Evolutionary conservation across 2,888 invertebrate species (phyloP), one percentile per base, ranked within the genome.

Genomic region (Pollenia amentaria): DNA sequence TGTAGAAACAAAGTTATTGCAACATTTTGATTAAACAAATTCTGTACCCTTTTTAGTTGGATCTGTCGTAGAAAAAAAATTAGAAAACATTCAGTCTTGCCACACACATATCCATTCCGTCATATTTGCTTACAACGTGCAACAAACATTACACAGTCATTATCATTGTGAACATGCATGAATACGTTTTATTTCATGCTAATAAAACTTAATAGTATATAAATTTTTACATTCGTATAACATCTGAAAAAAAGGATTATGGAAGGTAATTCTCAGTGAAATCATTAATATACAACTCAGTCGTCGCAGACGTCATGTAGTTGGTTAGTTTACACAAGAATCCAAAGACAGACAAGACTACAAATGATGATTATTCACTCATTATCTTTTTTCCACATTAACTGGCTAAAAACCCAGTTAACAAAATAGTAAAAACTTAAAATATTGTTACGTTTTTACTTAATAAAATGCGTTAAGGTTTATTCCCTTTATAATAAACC

Each of bases 161-260:
- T 77, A 67, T 46, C 67, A 46, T 48, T 57, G 46, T 57, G 12
- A 77, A 57, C 67, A 57, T 48, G 77, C 55, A 46, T 57, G 77
- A 67, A 44, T 67, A 44, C 67, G 57, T 77, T 67, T 77, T 77
- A 57, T 77, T 77, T 77, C 14, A 77, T 67, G 38, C 38, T 57
- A 18, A 46, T 18, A 11, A 42, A 53, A 76, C 38, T 1, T 1
- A 29, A 1, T 29, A n/a, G n/a, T n/a, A n/a, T n/a, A n/a, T n/a
- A 29, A 3, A 29, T 3, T 2, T 29, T 0, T 60, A 44, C 21
- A 48, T 40, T 40, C 53, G 46, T 21, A 55, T 2, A 78, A 55
- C 18, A 57, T 38, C 40, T 55, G 46, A 60, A 51, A 12, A 55
- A 76, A 82, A 65, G 60, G 81, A 81, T 81, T 75, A 76, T 53